Conservation (phyloP, 2,888 invertebrate species). For the Calameuta pallipes region DNA sequence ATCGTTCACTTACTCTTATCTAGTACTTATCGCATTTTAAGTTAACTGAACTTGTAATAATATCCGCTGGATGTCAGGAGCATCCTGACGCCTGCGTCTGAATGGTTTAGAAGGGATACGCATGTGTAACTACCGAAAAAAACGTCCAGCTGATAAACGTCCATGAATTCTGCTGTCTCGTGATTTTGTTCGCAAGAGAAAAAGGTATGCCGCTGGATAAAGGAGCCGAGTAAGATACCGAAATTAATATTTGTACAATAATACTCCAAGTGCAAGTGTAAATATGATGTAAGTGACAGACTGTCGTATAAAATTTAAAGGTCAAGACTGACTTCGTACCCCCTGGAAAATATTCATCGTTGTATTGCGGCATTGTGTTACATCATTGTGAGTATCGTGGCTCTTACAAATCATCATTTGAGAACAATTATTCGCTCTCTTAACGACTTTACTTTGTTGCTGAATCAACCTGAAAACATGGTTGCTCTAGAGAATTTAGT, state of each 20-base stretch:
- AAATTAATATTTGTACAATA: neutral
- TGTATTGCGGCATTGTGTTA: slow-evolving; percentile 22
- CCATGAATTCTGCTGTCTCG: slow-evolving; percentile 13
- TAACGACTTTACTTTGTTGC: neutral
- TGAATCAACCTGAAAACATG: neutral
- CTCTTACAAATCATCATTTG: slow-evolving; percentile 9
- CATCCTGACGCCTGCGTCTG: slow-evolving; percentile 17
- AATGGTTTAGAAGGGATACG: neutral
- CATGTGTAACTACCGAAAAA: neutral
- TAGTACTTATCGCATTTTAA: too few relatives aligned
- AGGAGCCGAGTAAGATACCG: neutral
- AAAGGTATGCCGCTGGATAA: neutral
- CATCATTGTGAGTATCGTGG: slow-evolving; percentile 38
- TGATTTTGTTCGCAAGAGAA: neutral
- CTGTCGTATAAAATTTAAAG: neutral
- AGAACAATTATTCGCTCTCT: neutral
- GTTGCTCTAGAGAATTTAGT: neutral
- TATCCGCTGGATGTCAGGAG: neutral
- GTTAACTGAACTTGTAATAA: neutral
- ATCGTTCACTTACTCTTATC: too few relatives aligned
- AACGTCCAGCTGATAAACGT: slow-evolving; percentile 22
- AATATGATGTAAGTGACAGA: neutral
- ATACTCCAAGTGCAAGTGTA: neutral
- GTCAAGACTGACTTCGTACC: neutral
- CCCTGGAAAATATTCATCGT: slow-evolving; percentile 13